Evolutionary conservation across 2,888 invertebrate genomes (phyloP), one percentile per base, ranked within the genome.

Genomic region (Alloplasta piceator): DNA sequence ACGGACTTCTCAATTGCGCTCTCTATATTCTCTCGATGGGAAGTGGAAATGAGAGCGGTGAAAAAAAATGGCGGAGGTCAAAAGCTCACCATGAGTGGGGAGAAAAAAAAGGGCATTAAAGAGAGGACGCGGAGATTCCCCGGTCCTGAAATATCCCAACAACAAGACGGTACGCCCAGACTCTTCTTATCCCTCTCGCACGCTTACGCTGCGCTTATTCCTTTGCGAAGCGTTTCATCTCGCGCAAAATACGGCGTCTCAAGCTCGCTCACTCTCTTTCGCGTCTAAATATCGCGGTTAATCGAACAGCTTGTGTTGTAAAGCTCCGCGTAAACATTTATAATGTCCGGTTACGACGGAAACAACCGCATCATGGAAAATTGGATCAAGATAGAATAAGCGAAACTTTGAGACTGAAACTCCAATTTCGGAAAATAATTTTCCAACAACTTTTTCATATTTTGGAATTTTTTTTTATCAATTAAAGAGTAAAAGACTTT

Each of bases 221-320:
- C 58, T 36, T 9, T 14, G 10, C 41, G 43, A 67, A 46, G 46
- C 26, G 26, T 76, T 41, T 64, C 48, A 43, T 38, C 66, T 61
- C 48, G 41, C 64, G 56, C 46, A 64, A 64, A 56, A 61, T 52
- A 58, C n/a, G 52, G 6, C 61, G 48, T 39, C 10, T 9, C 12
- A 46, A 61, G 63, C 68, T 73, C 58, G 48, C 67, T 46, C 70
- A 12, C 6, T 41, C 39, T 14, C 7, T 39, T 38, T 72, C 76
- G 67, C 48, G 73, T 80, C 80, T 76, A 77, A 80, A 80, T 77
- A 80, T 80, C 73, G 80, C 68, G 80, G 76, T 77, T 77, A 68
- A 76, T 80, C 80, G 76, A 80, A 76, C 55, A 16, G 74, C 46
- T 61, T 58, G 67, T 50, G 52, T 63, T 50, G 52, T 63, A 46